phyloP scores from a whole-genome alignment of 2,113 vertebrate species.

The Gnathonemus echidnorhynchus region DNA sequence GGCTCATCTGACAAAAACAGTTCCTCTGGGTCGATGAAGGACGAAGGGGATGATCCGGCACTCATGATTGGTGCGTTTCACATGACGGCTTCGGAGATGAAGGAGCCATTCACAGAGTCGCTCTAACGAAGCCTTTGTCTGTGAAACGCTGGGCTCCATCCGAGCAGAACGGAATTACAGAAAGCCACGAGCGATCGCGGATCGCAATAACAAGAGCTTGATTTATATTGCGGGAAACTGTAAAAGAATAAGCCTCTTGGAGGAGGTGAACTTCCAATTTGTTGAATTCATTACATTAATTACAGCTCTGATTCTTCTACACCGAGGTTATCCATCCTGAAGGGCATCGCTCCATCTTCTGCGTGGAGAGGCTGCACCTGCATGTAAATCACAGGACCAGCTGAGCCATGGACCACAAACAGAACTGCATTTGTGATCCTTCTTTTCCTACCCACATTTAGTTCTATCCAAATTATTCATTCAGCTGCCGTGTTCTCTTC shows the following conservation, averaged over 20 bases:
- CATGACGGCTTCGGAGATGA: neutral
- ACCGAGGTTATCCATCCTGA: neutral
- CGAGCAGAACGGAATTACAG: neutral
- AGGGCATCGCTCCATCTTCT: neutral
- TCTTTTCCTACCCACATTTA: neutral
- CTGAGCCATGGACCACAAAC: neutral
- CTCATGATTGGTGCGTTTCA: neutral
- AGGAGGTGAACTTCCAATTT: neutral
- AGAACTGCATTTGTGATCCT: neutral
- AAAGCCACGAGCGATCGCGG: neutral
- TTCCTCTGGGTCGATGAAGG: constrained; percentile 11
- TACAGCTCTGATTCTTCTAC: neutral
- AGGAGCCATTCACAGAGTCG: neutral
- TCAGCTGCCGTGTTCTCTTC: neutral
- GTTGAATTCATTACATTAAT: constrained; percentile 11
- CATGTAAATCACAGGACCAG: neutral
- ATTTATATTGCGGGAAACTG: neutral
- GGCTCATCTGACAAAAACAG: neutral
- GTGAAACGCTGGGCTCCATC: neutral
- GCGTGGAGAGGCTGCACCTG: neutral
- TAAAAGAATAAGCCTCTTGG: neutral
- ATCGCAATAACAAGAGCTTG: neutral
- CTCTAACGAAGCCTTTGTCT: neutral
- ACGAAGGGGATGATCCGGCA: neutral
- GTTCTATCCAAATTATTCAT: neutral